Evolutionary conservation across 1,140 invertebrate genomes (phyloP).

Genomic region (Bursaphelenchus mucronatus): DNA sequence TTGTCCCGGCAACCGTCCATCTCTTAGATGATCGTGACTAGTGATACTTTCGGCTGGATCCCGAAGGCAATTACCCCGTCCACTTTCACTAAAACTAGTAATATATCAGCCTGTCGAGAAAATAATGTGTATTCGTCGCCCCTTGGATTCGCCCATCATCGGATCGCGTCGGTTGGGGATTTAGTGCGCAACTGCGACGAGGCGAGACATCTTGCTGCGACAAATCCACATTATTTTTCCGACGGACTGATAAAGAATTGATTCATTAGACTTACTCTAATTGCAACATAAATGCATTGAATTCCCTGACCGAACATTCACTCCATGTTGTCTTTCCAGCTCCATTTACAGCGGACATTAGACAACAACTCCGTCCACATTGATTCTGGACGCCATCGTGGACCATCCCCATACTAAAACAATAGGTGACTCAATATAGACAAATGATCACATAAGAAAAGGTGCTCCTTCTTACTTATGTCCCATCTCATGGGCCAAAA

Average conservation of each 20-base stretch:
- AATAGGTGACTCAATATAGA: background rate
- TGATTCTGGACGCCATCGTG: conserved; percentile 61
- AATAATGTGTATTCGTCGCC: no score
- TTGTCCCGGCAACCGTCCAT: conserved; percentile 55
- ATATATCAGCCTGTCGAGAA: background rate
- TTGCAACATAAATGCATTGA: conserved; percentile 60
- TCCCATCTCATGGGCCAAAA: conserved; percentile 60
- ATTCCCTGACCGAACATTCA: conserved; percentile 58
- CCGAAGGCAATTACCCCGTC: conserved; percentile 57
- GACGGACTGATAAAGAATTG: no score
- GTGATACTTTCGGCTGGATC: conserved; percentile 45
- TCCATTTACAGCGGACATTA: conserved; percentile 60
- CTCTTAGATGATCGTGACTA: conserved; percentile 51
- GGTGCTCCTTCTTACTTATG: conserved; percentile 50
- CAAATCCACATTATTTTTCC: no score
- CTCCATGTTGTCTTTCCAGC: conserved; percentile 61
- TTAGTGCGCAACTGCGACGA: no score
- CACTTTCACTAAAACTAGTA: conserved; percentile 53
- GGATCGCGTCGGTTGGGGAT: no score
- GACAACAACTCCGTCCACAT: conserved; percentile 54
- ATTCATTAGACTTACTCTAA: conserved; percentile 49
- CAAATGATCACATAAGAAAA: conserved; percentile 5
- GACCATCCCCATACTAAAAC: conserved; percentile 59
- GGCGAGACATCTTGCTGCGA: no score
- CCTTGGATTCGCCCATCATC: no score